phyloP scores from a whole-genome alignment of 2,113 vertebrate species.

The Boulengeromyrus knoepffleri region DNA sequence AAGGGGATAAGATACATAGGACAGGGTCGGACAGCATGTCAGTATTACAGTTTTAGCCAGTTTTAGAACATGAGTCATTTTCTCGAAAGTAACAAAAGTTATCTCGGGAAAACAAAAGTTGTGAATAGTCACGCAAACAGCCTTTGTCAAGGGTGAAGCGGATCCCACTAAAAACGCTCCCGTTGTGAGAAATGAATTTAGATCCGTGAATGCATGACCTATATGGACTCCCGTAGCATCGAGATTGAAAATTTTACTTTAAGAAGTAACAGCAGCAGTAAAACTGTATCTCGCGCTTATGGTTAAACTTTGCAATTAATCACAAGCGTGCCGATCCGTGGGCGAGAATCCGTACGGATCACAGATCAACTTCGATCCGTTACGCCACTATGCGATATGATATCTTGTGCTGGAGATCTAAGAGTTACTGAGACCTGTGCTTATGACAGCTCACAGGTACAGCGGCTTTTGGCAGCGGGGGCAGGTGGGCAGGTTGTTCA shows the following conservation, averaged over 20 bases:
- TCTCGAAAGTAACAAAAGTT: neutral
- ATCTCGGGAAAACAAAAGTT: neutral
- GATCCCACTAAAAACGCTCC: neutral
- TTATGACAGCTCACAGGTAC: neutral
- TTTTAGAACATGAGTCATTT: too few species aligned
- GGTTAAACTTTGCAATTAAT: neutral
- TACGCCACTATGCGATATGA: neutral
- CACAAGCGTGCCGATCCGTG: neutral
- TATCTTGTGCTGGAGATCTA: neutral
- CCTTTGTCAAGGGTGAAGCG: neutral
- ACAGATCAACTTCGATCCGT: neutral
- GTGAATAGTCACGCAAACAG: neutral
- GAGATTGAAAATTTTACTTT: neutral
- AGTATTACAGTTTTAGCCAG: neutral
- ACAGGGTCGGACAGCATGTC: neutral
- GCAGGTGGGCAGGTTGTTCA: constrained; percentile 45
- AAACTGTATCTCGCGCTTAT: neutral
- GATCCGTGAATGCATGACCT: neutral
- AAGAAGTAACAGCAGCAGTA: neutral
- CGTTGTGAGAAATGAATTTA: neutral
- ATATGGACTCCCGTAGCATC: neutral
- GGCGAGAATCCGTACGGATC: neutral
- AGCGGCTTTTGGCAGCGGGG: constrained; percentile 25
- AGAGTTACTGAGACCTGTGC: neutral
- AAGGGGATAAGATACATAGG: neutral